Percentiles rank a stretch among this genome's conserved stretches.
Evolutionary conservation across 2,113 vertebrate genomes (phyloP).

Genomic region (Columba livia): DNA sequence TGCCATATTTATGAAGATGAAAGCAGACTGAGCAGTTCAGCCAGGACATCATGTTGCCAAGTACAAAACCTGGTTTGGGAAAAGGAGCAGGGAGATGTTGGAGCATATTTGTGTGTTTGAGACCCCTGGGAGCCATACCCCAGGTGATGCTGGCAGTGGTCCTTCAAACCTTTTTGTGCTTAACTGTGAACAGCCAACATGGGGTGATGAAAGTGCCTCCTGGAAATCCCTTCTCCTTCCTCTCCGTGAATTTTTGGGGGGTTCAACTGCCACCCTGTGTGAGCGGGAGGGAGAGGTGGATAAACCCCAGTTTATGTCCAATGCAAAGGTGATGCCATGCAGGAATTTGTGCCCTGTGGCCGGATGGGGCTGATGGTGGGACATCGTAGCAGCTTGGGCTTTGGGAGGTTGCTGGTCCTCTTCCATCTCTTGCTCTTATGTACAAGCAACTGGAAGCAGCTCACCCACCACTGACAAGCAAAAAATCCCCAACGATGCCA

Average conservation of each 20-base stretch:
- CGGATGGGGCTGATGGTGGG: background rate
- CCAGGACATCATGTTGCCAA: rapidly evolving
- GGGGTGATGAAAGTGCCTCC: background rate
- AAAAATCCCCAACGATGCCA: background rate
- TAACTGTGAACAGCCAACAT: rapidly evolving
- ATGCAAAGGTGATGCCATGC: background rate
- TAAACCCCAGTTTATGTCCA: background rate
- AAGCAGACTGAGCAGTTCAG: background rate
- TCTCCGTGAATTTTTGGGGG: background rate
- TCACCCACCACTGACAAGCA: rapidly evolving
- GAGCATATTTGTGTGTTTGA: background rate
- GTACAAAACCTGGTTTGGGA: background rate
- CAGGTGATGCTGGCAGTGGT: background rate
- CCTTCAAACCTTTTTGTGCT: background rate
- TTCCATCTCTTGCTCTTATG: background rate
- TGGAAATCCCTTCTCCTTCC: background rate
- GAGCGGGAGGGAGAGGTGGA: rapidly evolving
- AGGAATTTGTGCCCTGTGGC: background rate
- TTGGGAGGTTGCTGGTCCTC: background rate
- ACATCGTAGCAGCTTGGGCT: background rate
- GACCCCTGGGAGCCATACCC: rapidly evolving
- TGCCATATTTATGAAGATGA: background rate
- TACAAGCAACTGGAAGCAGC: background rate
- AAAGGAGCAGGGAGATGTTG: background rate
- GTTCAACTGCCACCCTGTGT: rapidly evolving